Conservation (phyloP, 53 echinoderm and acorn worm species). For the Echinometra lucunter region DNA sequence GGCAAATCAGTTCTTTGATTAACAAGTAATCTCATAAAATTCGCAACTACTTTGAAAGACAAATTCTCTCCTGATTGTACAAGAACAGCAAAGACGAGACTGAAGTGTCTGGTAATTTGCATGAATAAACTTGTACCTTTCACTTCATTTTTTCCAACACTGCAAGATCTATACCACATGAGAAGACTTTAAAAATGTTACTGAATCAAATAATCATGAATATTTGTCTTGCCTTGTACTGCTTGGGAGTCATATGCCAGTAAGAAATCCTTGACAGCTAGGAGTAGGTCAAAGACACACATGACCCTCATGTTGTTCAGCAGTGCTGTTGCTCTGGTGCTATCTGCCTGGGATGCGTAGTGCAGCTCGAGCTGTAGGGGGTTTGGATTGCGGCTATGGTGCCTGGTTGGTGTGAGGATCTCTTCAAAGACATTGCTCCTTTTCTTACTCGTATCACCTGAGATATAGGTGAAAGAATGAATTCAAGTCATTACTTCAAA, state of each 20-base stretch:
- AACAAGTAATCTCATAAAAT: too few species aligned
- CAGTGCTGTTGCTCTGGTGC: conserved; percentile 87
- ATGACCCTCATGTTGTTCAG: conserved; percentile 99
- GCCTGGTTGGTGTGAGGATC: conserved; percentile 90
- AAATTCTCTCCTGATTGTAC: too few species aligned
- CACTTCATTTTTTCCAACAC: too few species aligned
- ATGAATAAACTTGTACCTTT: too few species aligned
- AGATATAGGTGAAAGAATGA: not conserved
- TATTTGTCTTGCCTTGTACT: conserved; percentile 14
- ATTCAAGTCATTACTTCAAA: not conserved
- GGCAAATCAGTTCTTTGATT: too few species aligned
- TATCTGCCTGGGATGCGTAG: conserved; percentile 84
- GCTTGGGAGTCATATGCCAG: conserved; percentile 85
- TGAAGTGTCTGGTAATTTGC: too few species aligned
- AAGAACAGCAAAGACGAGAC: too few species aligned
- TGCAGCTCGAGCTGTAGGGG: conserved; percentile 97
- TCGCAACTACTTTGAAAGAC: too few species aligned
- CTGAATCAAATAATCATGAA: not conserved
- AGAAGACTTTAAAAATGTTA: not conserved
- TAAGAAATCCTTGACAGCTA: conserved; percentile 95
- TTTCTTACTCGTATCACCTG: conserved; percentile 66
- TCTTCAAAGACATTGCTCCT: conserved; percentile 91
- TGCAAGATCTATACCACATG: too few species aligned
- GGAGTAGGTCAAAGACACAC: conserved; percentile 90
- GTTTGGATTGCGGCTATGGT: conserved; percentile 93